Conservation (phyloP, 2,113 vertebrate genomes). For the Sorex araneus region DNA sequence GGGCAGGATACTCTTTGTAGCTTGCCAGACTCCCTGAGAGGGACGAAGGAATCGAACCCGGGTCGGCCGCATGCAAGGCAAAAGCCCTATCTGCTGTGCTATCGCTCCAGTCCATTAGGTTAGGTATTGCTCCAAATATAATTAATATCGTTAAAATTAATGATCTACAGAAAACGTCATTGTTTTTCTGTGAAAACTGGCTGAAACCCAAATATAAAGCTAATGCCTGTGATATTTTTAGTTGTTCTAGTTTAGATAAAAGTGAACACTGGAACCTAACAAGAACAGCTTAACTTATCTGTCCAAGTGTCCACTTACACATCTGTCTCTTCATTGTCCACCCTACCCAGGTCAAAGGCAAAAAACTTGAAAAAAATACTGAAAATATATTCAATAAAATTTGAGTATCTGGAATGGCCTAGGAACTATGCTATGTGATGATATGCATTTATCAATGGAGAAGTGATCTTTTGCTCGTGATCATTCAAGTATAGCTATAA, state of each 20-base stretch:
- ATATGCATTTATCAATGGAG: neutral
- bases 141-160: neutral
- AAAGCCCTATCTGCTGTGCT: too few relatives aligned
- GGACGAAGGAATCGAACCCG: too few relatives aligned
- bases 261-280: neutral
- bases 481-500: neutral
- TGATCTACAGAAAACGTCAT: neutral
- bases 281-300: neutral
- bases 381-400: conserved; percentile 36
- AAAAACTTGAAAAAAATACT: neutral
- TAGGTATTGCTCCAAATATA: neutral
- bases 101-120: too few relatives aligned
- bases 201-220: neutral
- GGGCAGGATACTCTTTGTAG: too few relatives aligned
- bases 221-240: neutral
- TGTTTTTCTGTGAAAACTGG: conserved; percentile 29
- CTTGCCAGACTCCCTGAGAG: too few relatives aligned
- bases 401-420: neutral
- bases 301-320: neutral
- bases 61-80: too few relatives aligned
- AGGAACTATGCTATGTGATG: neutral
- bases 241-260: neutral
- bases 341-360: neutral
- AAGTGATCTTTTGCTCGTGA: neutral
- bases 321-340: neutral